Percentiles rank a stretch among this genome's conserved stretches.
Evolutionary conservation across 2,888 invertebrate genomes (phyloP).

Genomic region (Branchinecta sandiegonensis): DNA sequence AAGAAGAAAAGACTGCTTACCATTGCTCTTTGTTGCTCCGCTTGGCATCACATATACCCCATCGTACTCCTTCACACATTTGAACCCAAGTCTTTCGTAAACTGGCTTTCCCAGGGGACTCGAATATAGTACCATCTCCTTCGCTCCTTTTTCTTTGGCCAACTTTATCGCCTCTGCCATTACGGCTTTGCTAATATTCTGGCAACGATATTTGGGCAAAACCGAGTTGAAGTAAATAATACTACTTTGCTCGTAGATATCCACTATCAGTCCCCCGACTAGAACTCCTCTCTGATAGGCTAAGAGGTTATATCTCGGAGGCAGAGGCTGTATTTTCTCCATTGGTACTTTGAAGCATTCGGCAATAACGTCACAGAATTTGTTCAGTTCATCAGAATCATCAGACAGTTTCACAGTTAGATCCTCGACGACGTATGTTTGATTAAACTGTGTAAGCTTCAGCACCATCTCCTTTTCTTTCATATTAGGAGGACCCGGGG

Average conservation of each 20-base stretch:
- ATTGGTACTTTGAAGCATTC: background rate
- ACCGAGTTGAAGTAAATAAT: slow-evolving; percentile 7
- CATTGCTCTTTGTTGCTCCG: too few species aligned
- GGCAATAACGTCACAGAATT: background rate
- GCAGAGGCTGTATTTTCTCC: background rate
- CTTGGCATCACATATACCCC: too few species aligned
- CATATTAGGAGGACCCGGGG: background rate
- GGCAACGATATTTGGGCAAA: background rate
- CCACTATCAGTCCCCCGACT: background rate
- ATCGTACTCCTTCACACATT: background rate
- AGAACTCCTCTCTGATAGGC: background rate
- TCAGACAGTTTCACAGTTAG: background rate
- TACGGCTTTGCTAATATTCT: background rate
- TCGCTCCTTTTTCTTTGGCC: slow-evolving; percentile 1
- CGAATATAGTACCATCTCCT: background rate
- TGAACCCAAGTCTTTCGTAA: background rate
- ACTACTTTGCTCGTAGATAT: background rate
- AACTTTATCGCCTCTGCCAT: background rate
- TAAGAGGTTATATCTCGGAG: background rate
- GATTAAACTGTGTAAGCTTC: background rate
- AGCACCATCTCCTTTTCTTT: background rate
- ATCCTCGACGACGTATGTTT: background rate
- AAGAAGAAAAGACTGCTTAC: too few species aligned
- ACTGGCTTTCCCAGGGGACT: slow-evolving; percentile 3
- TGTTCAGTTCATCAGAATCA: background rate